phyloP scores from a whole-genome alignment of 1,140 invertebrate species.

The Trialeurodes vaporariorum region DNA sequence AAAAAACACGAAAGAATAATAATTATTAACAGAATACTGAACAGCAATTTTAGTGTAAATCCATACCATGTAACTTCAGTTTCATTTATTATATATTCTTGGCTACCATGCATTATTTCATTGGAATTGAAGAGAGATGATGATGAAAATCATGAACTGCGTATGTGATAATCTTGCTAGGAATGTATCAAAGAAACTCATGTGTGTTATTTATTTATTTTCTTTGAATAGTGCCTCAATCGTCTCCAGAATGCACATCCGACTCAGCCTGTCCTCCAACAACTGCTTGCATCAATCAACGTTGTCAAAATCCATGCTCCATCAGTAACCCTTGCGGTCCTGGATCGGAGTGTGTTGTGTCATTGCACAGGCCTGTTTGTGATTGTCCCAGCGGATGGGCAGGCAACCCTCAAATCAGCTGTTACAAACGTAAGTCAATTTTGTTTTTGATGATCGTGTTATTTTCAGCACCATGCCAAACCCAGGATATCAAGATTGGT shows the following conservation, averaged over 20 bases:
- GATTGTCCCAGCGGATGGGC: slow-evolving; percentile 69
- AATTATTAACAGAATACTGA: too few species aligned
- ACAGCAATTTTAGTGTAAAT: too few species aligned
- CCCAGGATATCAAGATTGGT: too few species aligned
- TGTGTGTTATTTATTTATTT: not conserved
- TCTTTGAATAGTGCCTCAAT: not conserved
- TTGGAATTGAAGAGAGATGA: too few species aligned
- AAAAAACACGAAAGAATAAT: too few species aligned
- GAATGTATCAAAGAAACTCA: not conserved
- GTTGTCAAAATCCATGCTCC: slow-evolving; percentile 66
- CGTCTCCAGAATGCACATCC: slow-evolving; percentile 48
- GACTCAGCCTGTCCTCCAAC: slow-evolving; percentile 60
- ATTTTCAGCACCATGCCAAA: too few species aligned
- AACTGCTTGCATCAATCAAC: slow-evolving; percentile 61
- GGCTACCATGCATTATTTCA: too few species aligned
- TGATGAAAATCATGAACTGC: too few species aligned
- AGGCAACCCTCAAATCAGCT: slow-evolving; percentile 72
- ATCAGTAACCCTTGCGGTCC: slow-evolving; percentile 63
- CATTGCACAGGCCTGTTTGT: slow-evolving; percentile 62
- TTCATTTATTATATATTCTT: too few species aligned
- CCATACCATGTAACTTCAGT: too few species aligned
- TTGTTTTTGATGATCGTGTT: too few species aligned
- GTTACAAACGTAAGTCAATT: slow-evolving; percentile 80
- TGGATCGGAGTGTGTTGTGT: slow-evolving; percentile 60
- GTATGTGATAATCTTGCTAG: too few species aligned